Base-by-base conservation (phyloP, 2,113 vertebrate genomes). In the Dicaeum eximium region DNA sequence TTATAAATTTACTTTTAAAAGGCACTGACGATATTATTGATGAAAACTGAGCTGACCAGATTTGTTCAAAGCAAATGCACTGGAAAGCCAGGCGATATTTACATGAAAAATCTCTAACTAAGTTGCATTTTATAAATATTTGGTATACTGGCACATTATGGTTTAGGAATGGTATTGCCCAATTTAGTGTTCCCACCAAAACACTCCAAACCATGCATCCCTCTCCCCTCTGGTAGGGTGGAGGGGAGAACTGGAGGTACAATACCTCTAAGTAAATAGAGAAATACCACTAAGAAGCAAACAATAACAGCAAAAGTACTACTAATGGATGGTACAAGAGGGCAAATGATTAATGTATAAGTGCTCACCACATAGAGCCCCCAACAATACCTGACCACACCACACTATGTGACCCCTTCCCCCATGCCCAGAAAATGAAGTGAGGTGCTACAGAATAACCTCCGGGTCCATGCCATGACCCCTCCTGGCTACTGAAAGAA, bases 391-490 rank as follows among this genome's bases (percentile, higher is more conserved):
- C 78, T 5, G 17, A 82, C 2, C 7, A 28, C 38, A 53, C 4
- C 38, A 44, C 17, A 57, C 19, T 3, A 11, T 0, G 0, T 5
- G 10, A 50, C 18, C 12, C 30, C 21, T 28, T 53, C 4, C n/a
- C 19, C 24, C 9, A 53, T 8, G 4, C 23, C n/a, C 0, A 0
- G 31, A 15, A 61, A 61, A 53, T 9, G 7, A 45, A 31, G 38
- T 15, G 22, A 69, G n/a, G 14, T 31, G 62, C n/a, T 27, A 54
- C 15, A 69, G 17, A 75, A 40, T 1, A 82, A 61, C 40, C n/a
- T 23, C 11, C 0, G 0, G 21, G 8, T 40, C 54, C 21, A 8
- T 2, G 4, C n/a, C 14, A 23, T 48, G 40, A 53, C 3, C 25
- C 30, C 12, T 48, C 30, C 54, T 9, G 30, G 30, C 35, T 48